A percentile compares a stretch with the other conserved stretches of the same genome.
Conservation (phyloP, 2,797 vertebrate species). For the Melanotaenia trifasciata region DNA sequence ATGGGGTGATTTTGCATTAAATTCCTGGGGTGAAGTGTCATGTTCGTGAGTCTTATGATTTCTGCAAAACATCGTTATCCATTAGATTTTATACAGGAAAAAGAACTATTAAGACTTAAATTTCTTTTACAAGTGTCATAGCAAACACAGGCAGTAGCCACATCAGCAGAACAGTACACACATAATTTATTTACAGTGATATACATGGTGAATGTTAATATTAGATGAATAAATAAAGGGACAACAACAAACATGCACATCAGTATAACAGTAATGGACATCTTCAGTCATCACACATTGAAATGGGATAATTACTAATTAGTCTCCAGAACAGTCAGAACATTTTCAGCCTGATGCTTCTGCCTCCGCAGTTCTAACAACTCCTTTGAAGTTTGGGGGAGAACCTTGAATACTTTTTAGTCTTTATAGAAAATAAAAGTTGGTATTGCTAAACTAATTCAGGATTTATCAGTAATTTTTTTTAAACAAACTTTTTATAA, state of each 20-base stretch:
- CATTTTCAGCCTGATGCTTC: neutral
- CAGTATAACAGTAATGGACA: neutral
- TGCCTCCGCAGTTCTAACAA: neutral
- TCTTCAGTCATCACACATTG: neutral
- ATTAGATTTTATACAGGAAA: neutral
- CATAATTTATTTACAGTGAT: neutral
- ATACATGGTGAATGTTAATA: neutral
- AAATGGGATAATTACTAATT: neutral
- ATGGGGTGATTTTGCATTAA: neutral
- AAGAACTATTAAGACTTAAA: neutral
- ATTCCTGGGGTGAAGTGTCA: neutral
- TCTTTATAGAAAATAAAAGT: neutral
- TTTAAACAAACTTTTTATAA: too few relatives aligned
- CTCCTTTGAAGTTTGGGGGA: neutral
- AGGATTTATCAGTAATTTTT: neutral
- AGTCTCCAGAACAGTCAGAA: too few relatives aligned
- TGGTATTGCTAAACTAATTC: neutral
- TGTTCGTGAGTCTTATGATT: neutral
- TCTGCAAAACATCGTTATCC: neutral
- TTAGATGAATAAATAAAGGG: neutral
- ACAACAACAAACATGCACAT: neutral
- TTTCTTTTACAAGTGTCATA: neutral
- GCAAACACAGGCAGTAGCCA: neutral
- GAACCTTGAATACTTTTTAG: neutral
- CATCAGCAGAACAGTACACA: neutral